Conservation (phyloP, 2,888 invertebrate species). For the Spilarctia lutea region DNA sequence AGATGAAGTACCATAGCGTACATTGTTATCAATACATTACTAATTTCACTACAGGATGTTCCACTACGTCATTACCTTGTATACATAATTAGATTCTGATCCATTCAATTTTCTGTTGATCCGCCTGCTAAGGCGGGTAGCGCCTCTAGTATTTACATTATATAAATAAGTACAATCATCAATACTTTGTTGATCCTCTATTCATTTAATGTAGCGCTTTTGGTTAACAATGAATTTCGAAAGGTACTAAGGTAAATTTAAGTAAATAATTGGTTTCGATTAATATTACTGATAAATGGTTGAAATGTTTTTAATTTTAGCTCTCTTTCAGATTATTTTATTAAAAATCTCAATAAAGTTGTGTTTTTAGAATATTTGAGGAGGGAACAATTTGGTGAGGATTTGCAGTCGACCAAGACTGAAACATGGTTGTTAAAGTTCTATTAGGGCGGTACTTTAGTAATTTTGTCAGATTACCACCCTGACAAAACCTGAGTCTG, state of each 20-base stretch:
- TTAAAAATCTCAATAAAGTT: too few species aligned
- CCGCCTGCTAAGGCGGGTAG: constrained; percentile 35
- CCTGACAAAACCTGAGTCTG: too few species aligned
- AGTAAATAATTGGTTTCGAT: neutral
- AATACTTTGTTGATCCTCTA: neutral
- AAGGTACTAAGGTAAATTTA: neutral
- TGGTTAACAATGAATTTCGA: neutral
- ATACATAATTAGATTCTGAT: constrained; percentile 49
- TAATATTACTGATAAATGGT: neutral
- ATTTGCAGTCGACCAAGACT: too few species aligned
- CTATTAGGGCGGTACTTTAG: too few species aligned
- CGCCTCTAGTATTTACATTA: neutral
- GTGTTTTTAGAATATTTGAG: too few species aligned
- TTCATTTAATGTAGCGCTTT: neutral
- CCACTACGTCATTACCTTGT: constrained; percentile 25
- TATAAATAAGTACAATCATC: neutral
- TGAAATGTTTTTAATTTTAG: too few species aligned
- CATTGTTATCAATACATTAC: neutral
- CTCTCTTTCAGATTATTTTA: too few species aligned
- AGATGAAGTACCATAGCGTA: neutral
- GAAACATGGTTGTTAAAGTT: too few species aligned
- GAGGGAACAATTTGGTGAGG: too few species aligned
- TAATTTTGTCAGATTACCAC: too few species aligned
- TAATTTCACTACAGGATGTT: constrained; percentile 12
- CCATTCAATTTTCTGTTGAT: constrained; percentile 49